Evolutionary conservation across 2,113 vertebrate genomes (phyloP), one percentile per base, ranked within the genome.

Genomic region (Paracanthobrama guichenoti): DNA sequence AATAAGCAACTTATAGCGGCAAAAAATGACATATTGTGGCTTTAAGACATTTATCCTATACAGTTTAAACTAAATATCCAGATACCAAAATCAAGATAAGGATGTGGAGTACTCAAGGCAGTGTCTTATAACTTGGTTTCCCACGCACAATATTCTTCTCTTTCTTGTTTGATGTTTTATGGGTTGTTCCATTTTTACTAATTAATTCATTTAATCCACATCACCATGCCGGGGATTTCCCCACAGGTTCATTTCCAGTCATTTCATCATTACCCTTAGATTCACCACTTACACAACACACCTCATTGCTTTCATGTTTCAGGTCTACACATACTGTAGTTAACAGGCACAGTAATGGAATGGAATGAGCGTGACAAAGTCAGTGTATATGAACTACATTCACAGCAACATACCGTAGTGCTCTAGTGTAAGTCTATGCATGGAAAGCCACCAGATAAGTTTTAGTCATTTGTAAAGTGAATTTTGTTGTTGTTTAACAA

Each of bases 221-320:
- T 75, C 82, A 48, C 31, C 35, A 84, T 18, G 22, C 69, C 72
- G 79, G 35, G 14, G 13, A 67, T 79, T 79, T 85, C 67, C 66
- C 39, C 22, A 28, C 28, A 62, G 6, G 7, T 50, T 53, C 6
- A 74, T 79, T 85, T 81, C 74, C 48, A 83, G 39, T 46, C 22
- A 39, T 87, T 85, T 83, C 74, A 83, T 83, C 86, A 87, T 31
- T 26, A 71, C 35, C 48, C 78, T 80, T 8, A 78, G 50, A 53
- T 28, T 35, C 48, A 24, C 14, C 60, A 20, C 64, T 31, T 55
- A 24, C 24, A 28, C 84, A 60, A 50, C 24, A 20, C 48, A 79
- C 20, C 24, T 50, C 39, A 24, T 39, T n/a, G 39, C 53, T 69
- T 62, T 76, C 5, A 83, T 76, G 44, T 77, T 26, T 44, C 8